phyloP scores from a whole-genome alignment of 64 coral and sea anemone species.

The Stichodactyla mertensii region DNA sequence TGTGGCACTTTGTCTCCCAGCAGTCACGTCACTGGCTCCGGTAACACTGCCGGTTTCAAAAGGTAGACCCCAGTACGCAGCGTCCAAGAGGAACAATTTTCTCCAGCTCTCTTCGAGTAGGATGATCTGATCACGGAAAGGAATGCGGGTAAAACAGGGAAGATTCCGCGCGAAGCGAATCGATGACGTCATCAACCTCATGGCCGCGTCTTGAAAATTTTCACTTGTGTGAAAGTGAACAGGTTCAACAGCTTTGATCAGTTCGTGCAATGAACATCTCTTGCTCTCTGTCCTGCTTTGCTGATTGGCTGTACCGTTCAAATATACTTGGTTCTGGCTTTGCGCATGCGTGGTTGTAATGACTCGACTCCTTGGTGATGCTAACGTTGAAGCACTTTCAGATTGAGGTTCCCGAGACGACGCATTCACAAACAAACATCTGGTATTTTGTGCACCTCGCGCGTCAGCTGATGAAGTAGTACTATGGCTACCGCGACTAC shows the following conservation, averaged over 20 bases:
- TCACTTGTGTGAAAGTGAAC: constrained; percentile 57
- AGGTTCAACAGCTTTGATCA: constrained; percentile 70
- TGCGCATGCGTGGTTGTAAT: constrained; percentile 9
- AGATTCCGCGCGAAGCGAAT: constrained; percentile 80
- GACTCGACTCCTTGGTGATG: background rate
- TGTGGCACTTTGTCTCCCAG: constrained; percentile 26
- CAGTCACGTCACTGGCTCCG: constrained; percentile 1
- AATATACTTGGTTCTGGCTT: background rate
- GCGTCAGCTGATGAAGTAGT: background rate
- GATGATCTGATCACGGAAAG: constrained; percentile 93
- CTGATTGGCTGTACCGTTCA: background rate
- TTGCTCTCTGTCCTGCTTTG: background rate
- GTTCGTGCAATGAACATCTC: constrained; percentile 39
- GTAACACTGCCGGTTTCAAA: constrained; percentile 36
- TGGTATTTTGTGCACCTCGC: background rate
- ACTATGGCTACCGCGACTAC: background rate
- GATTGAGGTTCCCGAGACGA: background rate
- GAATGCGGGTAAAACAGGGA: constrained; percentile 67
- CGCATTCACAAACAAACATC: background rate
- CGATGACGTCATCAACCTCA: constrained; percentile 51
- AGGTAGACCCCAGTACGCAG: constrained; percentile 73
- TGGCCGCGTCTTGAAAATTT: constrained; percentile 58
- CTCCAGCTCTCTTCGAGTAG: constrained; percentile 95
- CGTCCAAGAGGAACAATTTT: constrained; percentile 82
- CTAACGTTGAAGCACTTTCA: background rate